Evolutionary conservation across 1,140 invertebrate species (phyloP), one percentile per base, ranked within the genome.

Genomic region (Hestina assimilis): DNA sequence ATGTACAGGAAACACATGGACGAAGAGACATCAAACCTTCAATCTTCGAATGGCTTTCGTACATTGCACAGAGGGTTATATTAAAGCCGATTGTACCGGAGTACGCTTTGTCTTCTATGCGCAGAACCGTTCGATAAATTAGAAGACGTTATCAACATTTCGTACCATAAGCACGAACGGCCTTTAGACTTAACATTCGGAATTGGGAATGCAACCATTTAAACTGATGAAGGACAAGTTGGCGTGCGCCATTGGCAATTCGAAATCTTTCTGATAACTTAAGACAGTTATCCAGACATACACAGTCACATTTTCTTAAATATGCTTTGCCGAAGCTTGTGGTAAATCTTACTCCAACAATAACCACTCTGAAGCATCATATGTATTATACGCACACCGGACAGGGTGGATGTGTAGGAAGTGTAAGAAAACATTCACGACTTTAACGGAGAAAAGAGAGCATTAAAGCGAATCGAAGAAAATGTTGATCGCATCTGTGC

Each of bases 271-370:
- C 0, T 74, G 69, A n/a, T n/a, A n/a, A n/a, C 7, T 41, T 84
- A 4, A 59, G 77, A 14, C 69, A 68, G 17, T 57, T 85, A 12
- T 81, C 74, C 28, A 63, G 74, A 9, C 84, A 87, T 52, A 73
- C 75, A 1, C 74, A 89, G 38, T 79, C 74, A 0, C 85, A 85
- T 26, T 89, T 84, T 15, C 70, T 81, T 3, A 87, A 83, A 2
- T 89, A 77, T 58, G 83, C 78, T 0, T 91, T 90, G n/a, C n/a
- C 42, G 86, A 90, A 11, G 67, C 76, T n/a, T 91, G 90, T 26
- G 86, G 82, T 0, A 89, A 89, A 40, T 81, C 82, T 0, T 91
- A 89, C 52, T 79, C 84, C n/a, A 2, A 79, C 81, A 0, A 63
- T 63, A 0, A 66, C 69, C 0, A 67, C 74, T 0, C 42, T 83